A percentile compares a stretch with the other conserved stretches of the same genome.
phyloP scores from a whole-genome alignment of 2,797 vertebrate species.

The Vipera ursinii region DNA sequence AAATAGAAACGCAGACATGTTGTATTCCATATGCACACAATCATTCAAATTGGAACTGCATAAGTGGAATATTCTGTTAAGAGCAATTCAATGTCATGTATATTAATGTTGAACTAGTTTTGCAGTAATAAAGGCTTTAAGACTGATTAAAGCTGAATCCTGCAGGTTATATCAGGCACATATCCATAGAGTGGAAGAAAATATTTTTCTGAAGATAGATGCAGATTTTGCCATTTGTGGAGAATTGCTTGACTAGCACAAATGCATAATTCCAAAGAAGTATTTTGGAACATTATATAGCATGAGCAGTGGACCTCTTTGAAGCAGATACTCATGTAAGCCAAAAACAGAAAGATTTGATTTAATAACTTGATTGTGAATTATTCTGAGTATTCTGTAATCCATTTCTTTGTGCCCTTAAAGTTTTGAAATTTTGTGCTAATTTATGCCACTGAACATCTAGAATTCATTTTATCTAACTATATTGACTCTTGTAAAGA shows the following conservation, averaged over 20 bases:
- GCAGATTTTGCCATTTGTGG: not conserved
- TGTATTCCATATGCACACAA: not conserved
- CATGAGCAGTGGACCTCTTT: not conserved
- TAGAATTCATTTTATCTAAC: slow-evolving; percentile 26
- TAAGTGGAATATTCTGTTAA: not conserved
- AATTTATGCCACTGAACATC: slow-evolving; percentile 14
- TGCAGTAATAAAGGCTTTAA: not conserved
- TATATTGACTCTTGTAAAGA: not conserved
- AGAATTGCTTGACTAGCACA: not conserved
- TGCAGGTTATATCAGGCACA: not conserved
- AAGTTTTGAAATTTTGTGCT: not conserved
- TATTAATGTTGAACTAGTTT: not conserved
- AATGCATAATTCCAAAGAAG: not conserved
- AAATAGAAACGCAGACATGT: not conserved
- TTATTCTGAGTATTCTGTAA: not conserved
- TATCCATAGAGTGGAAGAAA: not conserved
- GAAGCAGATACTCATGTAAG: not conserved
- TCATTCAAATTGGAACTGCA: not conserved
- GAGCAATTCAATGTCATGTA: not conserved
- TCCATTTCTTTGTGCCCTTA: not conserved
- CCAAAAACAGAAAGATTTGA: not conserved
- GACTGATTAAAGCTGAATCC: not conserved
- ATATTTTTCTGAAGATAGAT: slow-evolving; percentile 5
- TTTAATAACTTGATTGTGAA: not conserved
- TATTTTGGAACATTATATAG: not conserved